Evolutionary conservation across 2,797 vertebrate species (phyloP).

Genomic region (Tadarida brasiliensis): DNA sequence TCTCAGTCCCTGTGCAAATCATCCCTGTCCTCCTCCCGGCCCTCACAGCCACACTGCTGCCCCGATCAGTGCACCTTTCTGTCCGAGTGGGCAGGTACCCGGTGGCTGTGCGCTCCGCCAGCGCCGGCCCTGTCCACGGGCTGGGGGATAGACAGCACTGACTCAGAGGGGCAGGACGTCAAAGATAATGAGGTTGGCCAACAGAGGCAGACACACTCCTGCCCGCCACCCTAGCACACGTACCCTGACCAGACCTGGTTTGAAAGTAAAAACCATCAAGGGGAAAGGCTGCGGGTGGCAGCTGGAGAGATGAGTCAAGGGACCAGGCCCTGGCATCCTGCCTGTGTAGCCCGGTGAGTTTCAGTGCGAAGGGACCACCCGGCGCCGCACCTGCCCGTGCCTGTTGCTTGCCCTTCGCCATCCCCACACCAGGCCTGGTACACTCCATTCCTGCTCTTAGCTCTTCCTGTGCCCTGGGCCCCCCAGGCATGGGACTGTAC

Average conservation of each 20-base stretch:
- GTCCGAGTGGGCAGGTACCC: neutral
- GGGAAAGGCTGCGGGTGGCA: neutral
- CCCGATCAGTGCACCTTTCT: neutral
- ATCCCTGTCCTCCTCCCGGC: neutral
- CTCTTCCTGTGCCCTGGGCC: neutral
- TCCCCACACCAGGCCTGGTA: neutral
- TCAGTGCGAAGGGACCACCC: neutral
- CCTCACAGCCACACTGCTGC: neutral
- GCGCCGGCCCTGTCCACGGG: neutral
- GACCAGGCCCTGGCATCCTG: neutral
- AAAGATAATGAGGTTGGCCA: neutral
- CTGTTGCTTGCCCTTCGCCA: accelerated
- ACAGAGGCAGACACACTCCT: neutral
- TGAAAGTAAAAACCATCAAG: neutral
- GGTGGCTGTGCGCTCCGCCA: neutral
- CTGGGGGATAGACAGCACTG: neutral
- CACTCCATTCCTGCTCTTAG: neutral
- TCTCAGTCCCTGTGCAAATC: neutral
- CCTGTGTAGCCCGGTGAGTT: accelerated
- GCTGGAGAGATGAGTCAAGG: neutral
- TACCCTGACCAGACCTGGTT: neutral
- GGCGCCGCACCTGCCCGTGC: neutral
- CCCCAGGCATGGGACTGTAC: neutral
- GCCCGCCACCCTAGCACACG: neutral
- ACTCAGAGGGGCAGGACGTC: neutral